These are phyloP conservation scores for Notamacropus eugenii DNA, from an alignment of 2,797 vertebrate species.

Conservation along the genomic window DNA sequence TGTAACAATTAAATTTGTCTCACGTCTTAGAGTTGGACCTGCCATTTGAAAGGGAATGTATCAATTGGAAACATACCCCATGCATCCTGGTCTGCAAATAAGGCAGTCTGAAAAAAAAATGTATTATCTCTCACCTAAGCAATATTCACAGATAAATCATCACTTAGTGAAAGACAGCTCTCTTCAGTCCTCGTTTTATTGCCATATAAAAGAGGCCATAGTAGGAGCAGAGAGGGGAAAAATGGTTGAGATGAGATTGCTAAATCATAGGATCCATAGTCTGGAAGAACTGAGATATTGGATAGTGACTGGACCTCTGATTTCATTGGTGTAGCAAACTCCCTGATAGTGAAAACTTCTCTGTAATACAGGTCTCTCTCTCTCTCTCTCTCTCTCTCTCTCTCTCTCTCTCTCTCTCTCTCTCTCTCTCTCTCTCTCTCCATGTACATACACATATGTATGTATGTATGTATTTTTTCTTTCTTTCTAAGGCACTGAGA, in stretches of 20 bases:
- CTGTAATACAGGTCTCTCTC: not conserved
- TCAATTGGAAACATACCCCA: slow-evolving; percentile 85
- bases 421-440: too few species aligned
- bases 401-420: too few species aligned
- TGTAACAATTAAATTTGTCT: slow-evolving; percentile 89
- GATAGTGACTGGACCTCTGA: not conserved
- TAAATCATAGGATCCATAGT: slow-evolving; percentile 70
- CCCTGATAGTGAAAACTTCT: not conserved
- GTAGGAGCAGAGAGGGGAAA: slow-evolving; percentile 15
- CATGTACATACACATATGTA: too few species aligned
- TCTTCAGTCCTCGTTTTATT: slow-evolving; percentile 83
- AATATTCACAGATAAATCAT: slow-evolving; percentile 85
- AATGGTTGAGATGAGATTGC: slow-evolving; percentile 24
- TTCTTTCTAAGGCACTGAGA: not conserved
- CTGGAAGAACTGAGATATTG: slow-evolving; percentile 6
- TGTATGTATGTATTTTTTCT: too few species aligned
- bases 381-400: too few species aligned
- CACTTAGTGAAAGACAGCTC: slow-evolving; percentile 79
- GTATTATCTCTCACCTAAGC: slow-evolving; percentile 80
- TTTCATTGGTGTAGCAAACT: not conserved
- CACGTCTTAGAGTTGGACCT: slow-evolving; percentile 81
- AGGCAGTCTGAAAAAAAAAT: slow-evolving; percentile 77
- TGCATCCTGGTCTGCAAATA: slow-evolving; percentile 84
- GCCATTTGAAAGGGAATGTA: slow-evolving; percentile 85
- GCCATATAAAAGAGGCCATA: slow-evolving; percentile 70